phyloP scores from a whole-genome alignment of 2,113 vertebrate genomes.

The Semnornis frantzii region DNA sequence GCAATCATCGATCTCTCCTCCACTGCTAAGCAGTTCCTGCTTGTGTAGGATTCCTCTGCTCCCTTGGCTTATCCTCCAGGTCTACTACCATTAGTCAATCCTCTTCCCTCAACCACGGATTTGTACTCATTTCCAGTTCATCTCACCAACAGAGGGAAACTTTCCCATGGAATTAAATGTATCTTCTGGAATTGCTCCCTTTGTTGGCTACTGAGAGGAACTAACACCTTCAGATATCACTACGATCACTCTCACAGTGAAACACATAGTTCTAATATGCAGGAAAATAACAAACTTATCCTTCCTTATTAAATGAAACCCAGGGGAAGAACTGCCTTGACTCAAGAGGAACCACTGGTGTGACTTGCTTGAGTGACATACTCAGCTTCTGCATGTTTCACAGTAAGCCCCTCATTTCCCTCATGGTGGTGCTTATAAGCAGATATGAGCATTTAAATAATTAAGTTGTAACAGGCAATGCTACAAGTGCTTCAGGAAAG shows the following conservation, averaged over 20 bases:
- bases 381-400: not conserved
- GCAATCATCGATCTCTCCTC: not conserved
- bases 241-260: not conserved
- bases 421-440: not conserved
- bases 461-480: not conserved
- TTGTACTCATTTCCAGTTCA: not conserved
- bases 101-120: not conserved
- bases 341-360: not conserved
- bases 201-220: not conserved
- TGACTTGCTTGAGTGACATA: not conserved
- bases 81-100: not conserved
- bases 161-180: not conserved
- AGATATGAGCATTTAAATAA: not conserved
- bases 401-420: not conserved
- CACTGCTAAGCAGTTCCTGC: not conserved
- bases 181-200: not conserved
- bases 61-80: not conserved
- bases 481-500: not conserved
- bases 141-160: not conserved
- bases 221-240: not conserved
- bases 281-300: not conserved
- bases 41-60: not conserved
- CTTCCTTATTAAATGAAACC: not conserved
- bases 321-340: not conserved
- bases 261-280: not conserved